Evolutionary conservation across 2,113 vertebrate genomes (phyloP).

Genomic region (Rhea americana): DNA sequence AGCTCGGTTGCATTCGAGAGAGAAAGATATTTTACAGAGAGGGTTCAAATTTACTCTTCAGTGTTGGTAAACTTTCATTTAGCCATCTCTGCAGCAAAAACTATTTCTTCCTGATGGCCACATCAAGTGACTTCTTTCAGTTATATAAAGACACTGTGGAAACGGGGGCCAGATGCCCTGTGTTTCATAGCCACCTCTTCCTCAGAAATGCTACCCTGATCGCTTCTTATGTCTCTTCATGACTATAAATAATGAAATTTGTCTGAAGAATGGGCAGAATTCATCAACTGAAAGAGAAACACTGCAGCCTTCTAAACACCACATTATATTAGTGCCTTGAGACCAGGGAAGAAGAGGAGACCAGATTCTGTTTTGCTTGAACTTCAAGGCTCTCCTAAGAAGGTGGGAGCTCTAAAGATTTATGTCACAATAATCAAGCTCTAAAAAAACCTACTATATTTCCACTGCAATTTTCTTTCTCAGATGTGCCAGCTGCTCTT

Average conservation of each 20-base stretch:
- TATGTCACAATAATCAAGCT: slow-evolving; percentile 3
- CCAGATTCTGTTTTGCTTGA: neutral
- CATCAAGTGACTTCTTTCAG: neutral
- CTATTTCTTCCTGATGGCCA: neutral
- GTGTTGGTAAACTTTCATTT: slow-evolving; percentile 12
- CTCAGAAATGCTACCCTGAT: neutral
- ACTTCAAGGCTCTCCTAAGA: neutral
- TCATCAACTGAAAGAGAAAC: neutral
- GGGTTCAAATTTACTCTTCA: slow-evolving; percentile 20
- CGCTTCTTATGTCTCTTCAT: neutral
- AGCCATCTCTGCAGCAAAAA: neutral
- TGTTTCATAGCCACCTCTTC: neutral
- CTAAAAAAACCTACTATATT: slow-evolving; percentile 16
- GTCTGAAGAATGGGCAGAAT: neutral
- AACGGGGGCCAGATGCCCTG: neutral
- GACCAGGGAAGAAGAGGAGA: neutral
- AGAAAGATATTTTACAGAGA: slow-evolving; percentile 4
- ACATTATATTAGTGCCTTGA: neutral
- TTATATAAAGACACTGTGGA: neutral
- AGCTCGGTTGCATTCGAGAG: slow-evolving; percentile 35
- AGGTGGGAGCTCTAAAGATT: neutral
- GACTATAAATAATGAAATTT: neutral
- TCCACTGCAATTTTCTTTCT: slow-evolving; percentile 65
- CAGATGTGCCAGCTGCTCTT: slow-evolving; percentile 65
- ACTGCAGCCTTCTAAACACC: neutral